Conservation (phyloP, 1,140 invertebrate genomes). For the Meloidogyne chitwoodi region DNA sequence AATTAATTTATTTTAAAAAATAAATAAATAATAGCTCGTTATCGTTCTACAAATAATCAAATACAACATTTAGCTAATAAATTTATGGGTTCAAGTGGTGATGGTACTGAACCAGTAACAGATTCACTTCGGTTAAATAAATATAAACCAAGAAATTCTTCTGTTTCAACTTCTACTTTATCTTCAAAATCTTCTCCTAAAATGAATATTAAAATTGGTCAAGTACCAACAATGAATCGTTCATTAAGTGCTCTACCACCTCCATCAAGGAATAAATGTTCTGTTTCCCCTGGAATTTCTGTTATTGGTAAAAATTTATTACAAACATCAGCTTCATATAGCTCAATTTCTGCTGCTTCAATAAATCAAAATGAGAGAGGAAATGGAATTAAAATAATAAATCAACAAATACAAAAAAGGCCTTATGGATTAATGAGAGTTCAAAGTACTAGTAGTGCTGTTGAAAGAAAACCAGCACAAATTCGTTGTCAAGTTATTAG, state of each 20-base stretch:
- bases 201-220: background rate
- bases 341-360: constrained; percentile 8
- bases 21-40: background rate
- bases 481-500: constrained; percentile 43
- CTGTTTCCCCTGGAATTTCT: background rate
- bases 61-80: background rate
- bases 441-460: constrained; percentile 41
- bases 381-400: background rate
- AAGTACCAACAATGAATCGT: background rate
- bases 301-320: constrained; percentile 1
- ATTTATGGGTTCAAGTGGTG: background rate
- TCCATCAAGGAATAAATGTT: background rate
- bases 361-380: constrained; percentile 12
- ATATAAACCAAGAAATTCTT: constrained; percentile 7
- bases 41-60: constrained; percentile 5
- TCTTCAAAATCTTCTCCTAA: background rate
- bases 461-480: constrained; percentile 43
- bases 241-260: background rate
- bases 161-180: background rate
- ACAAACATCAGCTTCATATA: constrained; percentile 19
- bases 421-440: constrained; percentile 51
- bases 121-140: constrained; percentile 14
- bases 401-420: constrained; percentile 31
- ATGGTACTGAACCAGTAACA: constrained; percentile 2
- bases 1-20: background rate